These are phyloP conservation scores for Papilio machaon DNA, from an alignment of 1,140 invertebrate species.

Conservation along the genomic window DNA sequence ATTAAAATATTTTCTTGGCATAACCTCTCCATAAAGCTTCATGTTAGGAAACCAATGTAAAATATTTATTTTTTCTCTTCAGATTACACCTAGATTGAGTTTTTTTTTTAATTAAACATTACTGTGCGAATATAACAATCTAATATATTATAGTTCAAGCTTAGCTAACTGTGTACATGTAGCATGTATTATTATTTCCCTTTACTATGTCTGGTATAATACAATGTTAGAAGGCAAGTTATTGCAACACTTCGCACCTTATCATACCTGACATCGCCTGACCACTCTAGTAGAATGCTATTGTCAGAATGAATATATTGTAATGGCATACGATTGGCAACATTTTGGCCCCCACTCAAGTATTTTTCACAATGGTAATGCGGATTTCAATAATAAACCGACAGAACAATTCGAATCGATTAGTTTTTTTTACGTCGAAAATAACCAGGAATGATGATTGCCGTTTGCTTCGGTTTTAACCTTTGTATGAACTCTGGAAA, in stretches of 20 bases:
- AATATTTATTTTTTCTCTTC: no score
- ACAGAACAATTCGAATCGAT: conserved; percentile 47
- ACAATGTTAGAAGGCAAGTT: conserved; percentile 26
- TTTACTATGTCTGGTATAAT: background rate
- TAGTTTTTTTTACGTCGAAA: conserved; percentile 39
- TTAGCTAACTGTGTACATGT: background rate
- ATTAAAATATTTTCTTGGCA: no score
- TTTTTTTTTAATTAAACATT: no score
- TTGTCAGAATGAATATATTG: conserved; percentile 63
- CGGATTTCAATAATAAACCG: conserved; percentile 40
- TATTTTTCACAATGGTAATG: conserved; percentile 63
- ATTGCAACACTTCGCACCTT: conserved; percentile 42
- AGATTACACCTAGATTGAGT: no score
- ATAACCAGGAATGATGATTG: conserved; percentile 33
- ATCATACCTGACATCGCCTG: conserved; percentile 12
- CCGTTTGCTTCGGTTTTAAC: background rate
- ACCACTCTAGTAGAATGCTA: conserved; percentile 38
- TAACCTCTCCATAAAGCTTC: no score
- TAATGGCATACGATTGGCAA: conserved; percentile 66
- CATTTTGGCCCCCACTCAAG: conserved; percentile 62
- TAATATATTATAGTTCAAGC: background rate
- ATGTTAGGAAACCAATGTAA: no score
- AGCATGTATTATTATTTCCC: background rate
- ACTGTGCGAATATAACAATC: no score
- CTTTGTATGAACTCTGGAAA: background rate